Conservation (phyloP, 2,888 invertebrate species). For the Junonia oenone region DNA sequence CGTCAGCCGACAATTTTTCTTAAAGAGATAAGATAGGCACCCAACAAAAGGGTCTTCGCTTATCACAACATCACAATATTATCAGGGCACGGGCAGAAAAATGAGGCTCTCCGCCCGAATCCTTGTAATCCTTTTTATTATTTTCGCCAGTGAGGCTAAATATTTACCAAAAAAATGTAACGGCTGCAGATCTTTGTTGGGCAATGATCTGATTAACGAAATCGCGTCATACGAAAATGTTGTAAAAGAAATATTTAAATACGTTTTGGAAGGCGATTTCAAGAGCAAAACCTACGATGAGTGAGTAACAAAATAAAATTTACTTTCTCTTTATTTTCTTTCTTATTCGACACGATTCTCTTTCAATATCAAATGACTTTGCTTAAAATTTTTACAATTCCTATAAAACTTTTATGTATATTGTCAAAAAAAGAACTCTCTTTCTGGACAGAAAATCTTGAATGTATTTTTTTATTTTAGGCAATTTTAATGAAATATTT, state of each 20-base stretch:
- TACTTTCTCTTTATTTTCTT: no score
- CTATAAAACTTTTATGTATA: no score
- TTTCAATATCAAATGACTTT: no score
- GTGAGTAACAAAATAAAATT: slow-evolving; percentile 42
- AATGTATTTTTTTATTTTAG: no score
- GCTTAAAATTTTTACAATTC: no score
- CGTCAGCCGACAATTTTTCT: slow-evolving; percentile 35
- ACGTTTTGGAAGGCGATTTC: slow-evolving; percentile 71
- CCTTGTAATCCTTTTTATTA: slow-evolving; percentile 41
- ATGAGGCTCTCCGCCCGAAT: slow-evolving; percentile 44
- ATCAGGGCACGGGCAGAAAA: slow-evolving; percentile 33
- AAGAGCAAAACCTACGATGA: slow-evolving; percentile 79
- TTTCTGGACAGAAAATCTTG: no score
- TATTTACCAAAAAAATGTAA: slow-evolving; percentile 42
- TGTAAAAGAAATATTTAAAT: slow-evolving; percentile 72
- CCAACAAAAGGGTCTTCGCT: slow-evolving; percentile 39
- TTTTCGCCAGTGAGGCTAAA: slow-evolving; percentile 44
- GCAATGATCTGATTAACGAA: slow-evolving; percentile 73
- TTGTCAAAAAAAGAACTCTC: no score
- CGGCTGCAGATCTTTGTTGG: slow-evolving; percentile 55
- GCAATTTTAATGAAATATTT: not conserved
- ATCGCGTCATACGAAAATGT: slow-evolving; percentile 77
- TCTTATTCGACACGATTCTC: no score
- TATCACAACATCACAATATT: slow-evolving; percentile 40
- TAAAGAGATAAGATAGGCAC: slow-evolving; percentile 41